These are phyloP conservation scores for Elymnias hypermnestra DNA, from an alignment of 1,140 invertebrate genomes.

Conservation along the genomic window DNA sequence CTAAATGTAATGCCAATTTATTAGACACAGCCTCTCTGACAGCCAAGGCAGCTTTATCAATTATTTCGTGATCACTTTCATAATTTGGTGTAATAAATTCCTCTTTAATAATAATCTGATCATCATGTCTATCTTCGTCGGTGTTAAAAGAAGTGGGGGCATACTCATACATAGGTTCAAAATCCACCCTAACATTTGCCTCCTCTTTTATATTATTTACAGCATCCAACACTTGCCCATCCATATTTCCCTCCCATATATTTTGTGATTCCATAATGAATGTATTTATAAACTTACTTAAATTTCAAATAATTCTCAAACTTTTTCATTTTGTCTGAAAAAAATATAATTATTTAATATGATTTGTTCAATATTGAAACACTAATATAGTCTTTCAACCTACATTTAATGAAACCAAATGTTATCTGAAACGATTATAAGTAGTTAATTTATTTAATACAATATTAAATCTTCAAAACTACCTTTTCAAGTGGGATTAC, in stretches of 20 bases:
- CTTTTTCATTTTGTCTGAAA: not conserved
- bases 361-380: too few species aligned
- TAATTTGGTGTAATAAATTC: slow-evolving; percentile 24
- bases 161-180: slow-evolving; percentile 16
- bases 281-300: too few species aligned
- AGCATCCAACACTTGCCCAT: not conserved
- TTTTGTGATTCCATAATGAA: slow-evolving; percentile 8
- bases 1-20: not conserved
- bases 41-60: not conserved
- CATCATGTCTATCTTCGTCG: slow-evolving; percentile 16
- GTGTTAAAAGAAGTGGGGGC: not conserved
- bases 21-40: not conserved
- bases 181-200: slow-evolving; percentile 13
- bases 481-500: too few species aligned
- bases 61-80: slow-evolving; percentile 12
- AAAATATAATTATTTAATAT: not conserved
- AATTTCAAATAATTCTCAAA: too few species aligned
- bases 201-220: slow-evolving; percentile 14
- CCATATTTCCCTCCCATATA: not conserved
- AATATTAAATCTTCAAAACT: too few species aligned
- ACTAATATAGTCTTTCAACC: too few species aligned
- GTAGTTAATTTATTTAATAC: too few species aligned
- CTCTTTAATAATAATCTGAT: slow-evolving; percentile 42
- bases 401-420: too few species aligned
- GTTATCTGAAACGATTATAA: too few species aligned